These are phyloP conservation scores for Naja naja DNA, from an alignment of 2,113 vertebrate genomes.

Conservation along the genomic window DNA sequence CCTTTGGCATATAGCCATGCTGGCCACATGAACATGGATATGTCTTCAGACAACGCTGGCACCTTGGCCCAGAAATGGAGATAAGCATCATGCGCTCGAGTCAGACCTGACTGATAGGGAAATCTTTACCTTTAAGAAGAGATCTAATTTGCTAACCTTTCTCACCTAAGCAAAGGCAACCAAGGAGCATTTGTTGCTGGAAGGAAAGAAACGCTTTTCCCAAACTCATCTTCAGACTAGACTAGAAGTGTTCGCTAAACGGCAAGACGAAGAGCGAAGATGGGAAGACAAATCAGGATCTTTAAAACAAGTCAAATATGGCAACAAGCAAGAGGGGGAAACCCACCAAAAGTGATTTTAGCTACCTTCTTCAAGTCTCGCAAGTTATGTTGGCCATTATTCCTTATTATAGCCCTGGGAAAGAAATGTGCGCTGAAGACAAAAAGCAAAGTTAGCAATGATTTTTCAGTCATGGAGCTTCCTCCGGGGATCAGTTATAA, in stretches of 20 bases:
- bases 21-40: neutral
- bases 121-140: no score
- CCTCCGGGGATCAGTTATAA: conserved; percentile 58
- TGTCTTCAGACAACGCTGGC: no score
- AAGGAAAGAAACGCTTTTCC: neutral
- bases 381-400: conserved; percentile 46
- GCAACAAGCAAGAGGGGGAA: conserved; percentile 41
- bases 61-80: no score
- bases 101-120: no score
- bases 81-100: no score
- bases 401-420: conserved; percentile 62
- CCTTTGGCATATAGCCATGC: no score
- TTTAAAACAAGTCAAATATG: conserved; percentile 53
- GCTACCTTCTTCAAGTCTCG: conserved; percentile 31
- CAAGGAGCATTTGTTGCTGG: no score
- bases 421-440: conserved; percentile 52
- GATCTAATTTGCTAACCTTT: neutral
- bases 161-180: neutral
- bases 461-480: conserved; percentile 58
- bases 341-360: conserved; percentile 31
- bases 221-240: neutral
- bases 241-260: conserved; percentile 22
- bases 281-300: conserved; percentile 50
- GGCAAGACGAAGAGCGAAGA: conserved; percentile 38
- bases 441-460: conserved; percentile 62